Evolutionary conservation across 92 coral and sea anemone genomes (phyloP), one percentile per base, ranked within the genome.

Genomic region (Epizoanthus ramosus): DNA sequence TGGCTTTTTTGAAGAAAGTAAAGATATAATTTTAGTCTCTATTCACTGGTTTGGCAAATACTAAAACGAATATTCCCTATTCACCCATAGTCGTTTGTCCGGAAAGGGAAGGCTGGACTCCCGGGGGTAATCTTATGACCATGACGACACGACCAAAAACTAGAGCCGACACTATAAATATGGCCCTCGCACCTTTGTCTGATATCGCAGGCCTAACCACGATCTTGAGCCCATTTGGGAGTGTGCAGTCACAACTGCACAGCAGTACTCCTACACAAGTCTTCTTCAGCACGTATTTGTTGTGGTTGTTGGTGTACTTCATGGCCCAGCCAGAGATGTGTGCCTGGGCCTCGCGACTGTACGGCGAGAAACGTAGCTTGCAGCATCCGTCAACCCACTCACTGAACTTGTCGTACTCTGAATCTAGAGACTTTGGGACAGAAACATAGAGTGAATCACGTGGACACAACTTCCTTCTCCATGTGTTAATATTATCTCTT

Each of bases 291-390:
- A 96, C 98, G 75, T 87, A 96, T 58, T 96, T 96, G 74, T 96
- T 96, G 87, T 96, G 99, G 76, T 96, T 96, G 91, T 96, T 96
- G 47, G 99, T 96, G 91, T 96, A 96, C 41, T 96, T 96, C 99
- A 96, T 96, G 85, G 99, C 99, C 99, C 99, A 96, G 54, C 98
- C 99, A 3, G 98, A 93, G 64, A 94, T 91, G 86, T 96, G 99
- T 3, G 99, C 97, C 87, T 96, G 99, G 5, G 97, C 98, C 25
- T 96, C 99, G 57, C 99, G 91, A 61, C 94, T 88, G 89, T 94
- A 90, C 9, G 95, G 93, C 6, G 98, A 90, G 83, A 94, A 96
- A 6, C 99, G 99, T 57, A 89, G 88, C 56, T 96, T 96, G 17
- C 85, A 73, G 8, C 94, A 94, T 3, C 99, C 99, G 57, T 96